Conservation (phyloP, 2,797 vertebrate species). For the Tokudaia muenninki region DNA sequence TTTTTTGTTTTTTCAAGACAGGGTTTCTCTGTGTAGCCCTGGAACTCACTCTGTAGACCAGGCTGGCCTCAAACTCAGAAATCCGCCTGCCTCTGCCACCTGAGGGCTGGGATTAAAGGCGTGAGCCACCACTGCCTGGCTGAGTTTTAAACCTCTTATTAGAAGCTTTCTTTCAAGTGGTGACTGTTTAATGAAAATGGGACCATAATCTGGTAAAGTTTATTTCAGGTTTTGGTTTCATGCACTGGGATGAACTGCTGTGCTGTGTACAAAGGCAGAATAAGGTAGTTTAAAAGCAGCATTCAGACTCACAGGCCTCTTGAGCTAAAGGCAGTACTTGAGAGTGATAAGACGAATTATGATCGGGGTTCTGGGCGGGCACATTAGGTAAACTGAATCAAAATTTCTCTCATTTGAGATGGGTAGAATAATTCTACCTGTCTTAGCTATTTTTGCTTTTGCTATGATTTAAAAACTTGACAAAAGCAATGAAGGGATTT, state of each 20-base stretch:
- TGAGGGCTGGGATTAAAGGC: no score
- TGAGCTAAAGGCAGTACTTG: background rate
- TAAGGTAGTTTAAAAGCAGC: background rate
- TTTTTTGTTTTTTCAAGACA: no score
- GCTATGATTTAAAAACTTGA: background rate
- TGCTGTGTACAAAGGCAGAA: constrained; percentile 2
- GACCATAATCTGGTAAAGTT: background rate
- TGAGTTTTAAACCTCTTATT: background rate
- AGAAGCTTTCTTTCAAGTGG: background rate
- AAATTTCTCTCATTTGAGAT: constrained; percentile 1
- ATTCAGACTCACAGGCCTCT: background rate
- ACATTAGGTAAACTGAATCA: constrained; percentile 2
- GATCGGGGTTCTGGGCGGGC: background rate
- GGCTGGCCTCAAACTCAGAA: no score
- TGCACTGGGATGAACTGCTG: background rate
- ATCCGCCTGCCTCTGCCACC: no score
- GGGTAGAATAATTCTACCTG: background rate
- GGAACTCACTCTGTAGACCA: no score
- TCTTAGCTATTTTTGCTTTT: background rate
- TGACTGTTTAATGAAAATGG: background rate
- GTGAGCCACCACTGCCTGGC: no score
- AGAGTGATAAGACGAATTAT: background rate
- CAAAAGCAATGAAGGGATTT: background rate
- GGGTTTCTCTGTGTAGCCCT: no score
- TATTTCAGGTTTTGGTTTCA: constrained; percentile 3